Base-by-base conservation (phyloP, 2,888 invertebrate species). In the Tenthredo mesomela region DNA sequence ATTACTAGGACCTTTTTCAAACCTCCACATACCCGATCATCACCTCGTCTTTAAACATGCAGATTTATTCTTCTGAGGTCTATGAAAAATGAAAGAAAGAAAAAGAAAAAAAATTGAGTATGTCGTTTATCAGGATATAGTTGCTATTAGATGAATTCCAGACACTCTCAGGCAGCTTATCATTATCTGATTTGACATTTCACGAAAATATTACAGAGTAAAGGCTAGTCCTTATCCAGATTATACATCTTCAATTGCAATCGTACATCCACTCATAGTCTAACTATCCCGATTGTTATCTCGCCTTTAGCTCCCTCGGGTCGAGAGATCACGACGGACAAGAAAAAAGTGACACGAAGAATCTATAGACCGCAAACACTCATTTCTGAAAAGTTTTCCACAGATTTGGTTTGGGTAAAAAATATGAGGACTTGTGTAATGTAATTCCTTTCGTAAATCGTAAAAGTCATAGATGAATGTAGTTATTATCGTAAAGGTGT, bases 281-380 rank as follows among this genome's bases (percentile, higher is more conserved):
- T 89, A 91, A 92, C 92, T 92, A 91, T 91, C 89, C 88, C 88
- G 91, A 91, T 92, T 89, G 89, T 92, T 91, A 91, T 91, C 91
- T 88, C 29, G 29, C 29, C 18, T 77, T 7, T 6, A 54, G 10
- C 18, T 12, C n/a, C n/a, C n/a, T n/a, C 15, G 77, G 50, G 29
- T 77, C 77, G 54, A 77, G 2, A 54, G 50, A 43, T 77, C 77
- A 33, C 18, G 12, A 33, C 40, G 6, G 21, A 29, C 73, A 1
- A 40, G 18, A 43, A 12, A 43, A 67, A 2, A 29, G 29, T 61
- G 25, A 61, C 5, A 25, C 1, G 12, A 33, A 67, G 18, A 67
- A 67, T 67, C 33, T 67, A 18, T 33, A 67, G 21, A 4, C 25
- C 12, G 21, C 61, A 4, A 12, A 10, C 18, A 61, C 10, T 12